Evolutionary conservation across 2,113 vertebrate genomes (phyloP).

Genomic region (Brienomyrus brachyistius): DNA sequence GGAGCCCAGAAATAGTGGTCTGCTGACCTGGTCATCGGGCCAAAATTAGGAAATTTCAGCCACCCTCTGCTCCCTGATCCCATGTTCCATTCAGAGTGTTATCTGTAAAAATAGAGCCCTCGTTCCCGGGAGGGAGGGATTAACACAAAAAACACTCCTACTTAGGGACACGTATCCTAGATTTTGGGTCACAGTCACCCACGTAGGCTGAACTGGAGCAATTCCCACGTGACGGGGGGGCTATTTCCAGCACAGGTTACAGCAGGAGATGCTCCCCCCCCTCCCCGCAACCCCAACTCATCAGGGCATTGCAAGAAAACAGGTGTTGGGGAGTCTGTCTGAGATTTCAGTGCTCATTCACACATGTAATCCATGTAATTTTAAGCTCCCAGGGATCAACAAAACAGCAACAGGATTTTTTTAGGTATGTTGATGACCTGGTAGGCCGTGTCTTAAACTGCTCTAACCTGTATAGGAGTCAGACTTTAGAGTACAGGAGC

Average conservation of each 20-base stretch:
- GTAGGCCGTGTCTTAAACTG: neutral
- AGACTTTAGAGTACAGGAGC: neutral
- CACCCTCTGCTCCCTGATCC: neutral
- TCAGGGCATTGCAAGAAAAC: neutral
- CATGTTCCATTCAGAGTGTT: neutral
- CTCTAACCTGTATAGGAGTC: neutral
- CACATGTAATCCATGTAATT: neutral
- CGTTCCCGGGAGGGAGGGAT: neutral
- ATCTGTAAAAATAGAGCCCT: constrained; percentile 8
- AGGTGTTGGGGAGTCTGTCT: neutral
- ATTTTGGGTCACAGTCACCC: neutral
- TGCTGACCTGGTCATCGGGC: neutral
- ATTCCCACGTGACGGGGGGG: neutral
- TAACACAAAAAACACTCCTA: neutral
- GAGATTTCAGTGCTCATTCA: neutral
- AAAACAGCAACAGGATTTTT: neutral
- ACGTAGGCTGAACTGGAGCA: neutral
- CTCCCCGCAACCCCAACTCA: neutral
- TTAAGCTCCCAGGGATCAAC: neutral
- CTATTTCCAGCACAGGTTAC: neutral
- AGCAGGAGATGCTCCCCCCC: neutral
- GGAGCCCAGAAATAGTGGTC: neutral
- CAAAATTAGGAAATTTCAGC: constrained; percentile 11
- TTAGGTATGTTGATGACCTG: neutral
- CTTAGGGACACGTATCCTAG: neutral